Percentiles rank a stretch among this genome's conserved stretches.
phyloP scores from a whole-genome alignment of 2,888 invertebrate species.

The Noctua pronuba region DNA sequence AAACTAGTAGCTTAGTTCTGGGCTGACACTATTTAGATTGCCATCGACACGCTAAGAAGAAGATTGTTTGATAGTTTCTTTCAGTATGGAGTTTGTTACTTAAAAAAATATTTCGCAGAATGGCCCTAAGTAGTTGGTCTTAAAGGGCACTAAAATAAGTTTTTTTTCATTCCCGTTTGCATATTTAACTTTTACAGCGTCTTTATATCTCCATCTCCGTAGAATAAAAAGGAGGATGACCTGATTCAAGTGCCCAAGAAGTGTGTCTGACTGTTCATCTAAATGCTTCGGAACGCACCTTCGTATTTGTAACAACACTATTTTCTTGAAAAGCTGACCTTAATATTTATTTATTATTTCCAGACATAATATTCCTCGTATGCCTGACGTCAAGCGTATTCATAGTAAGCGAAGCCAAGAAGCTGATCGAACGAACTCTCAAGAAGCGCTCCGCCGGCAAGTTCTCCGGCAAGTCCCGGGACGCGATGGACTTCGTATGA shows the following conservation, averaged over 20 bases:
- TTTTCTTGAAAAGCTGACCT: background rate
- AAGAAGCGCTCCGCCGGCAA: constrained; percentile 89
- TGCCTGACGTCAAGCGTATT: constrained; percentile 99
- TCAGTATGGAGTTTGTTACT: too few relatives aligned
- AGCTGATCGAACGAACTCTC: constrained; percentile 94
- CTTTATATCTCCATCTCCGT: too few relatives aligned
- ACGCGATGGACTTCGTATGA: constrained; percentile 94
- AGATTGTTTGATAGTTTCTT: too few relatives aligned
- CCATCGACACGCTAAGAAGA: too few relatives aligned
- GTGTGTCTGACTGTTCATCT: background rate
- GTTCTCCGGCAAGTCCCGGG: constrained; percentile 85
- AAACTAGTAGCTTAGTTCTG: too few relatives aligned
- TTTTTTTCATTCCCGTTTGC: too few relatives aligned
- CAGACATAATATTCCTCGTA: constrained; percentile 97
- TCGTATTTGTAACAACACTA: background rate
- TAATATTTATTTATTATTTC: constrained; percentile 70
- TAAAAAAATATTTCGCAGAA: too few relatives aligned
- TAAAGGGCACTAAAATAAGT: too few relatives aligned
- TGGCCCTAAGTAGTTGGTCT: too few relatives aligned
- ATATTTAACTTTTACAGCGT: too few relatives aligned
- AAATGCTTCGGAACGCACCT: background rate
- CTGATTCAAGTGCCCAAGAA: background rate
- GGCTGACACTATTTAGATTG: too few relatives aligned
- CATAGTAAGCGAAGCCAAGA: constrained; percentile 97
- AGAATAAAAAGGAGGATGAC: too few relatives aligned